Conservation (phyloP, 2,113 vertebrate species). For the Pomatorhinus ruficollis region DNA sequence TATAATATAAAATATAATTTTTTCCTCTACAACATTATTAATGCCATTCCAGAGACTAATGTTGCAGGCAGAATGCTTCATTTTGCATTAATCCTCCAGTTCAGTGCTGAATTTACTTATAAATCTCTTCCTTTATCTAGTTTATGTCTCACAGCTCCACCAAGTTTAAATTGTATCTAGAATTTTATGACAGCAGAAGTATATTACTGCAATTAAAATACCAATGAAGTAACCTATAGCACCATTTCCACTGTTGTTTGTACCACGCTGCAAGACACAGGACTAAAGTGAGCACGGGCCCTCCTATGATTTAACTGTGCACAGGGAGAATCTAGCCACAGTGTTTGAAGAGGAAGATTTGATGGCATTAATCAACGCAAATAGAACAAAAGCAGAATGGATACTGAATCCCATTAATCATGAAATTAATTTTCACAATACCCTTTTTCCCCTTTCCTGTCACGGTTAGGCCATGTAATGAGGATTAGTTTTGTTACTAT, state of each 20-base stretch:
- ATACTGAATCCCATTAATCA: background rate
- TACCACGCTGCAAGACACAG: background rate
- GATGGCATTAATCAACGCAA: background rate
- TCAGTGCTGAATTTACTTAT: background rate
- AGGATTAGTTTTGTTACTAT: background rate
- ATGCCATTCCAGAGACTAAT: slow-evolving; percentile 18
- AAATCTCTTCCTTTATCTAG: background rate
- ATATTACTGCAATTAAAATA: slow-evolving; percentile 27
- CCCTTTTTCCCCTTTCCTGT: background rate
- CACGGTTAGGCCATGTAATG: background rate
- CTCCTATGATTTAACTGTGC: background rate
- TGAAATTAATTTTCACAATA: background rate
- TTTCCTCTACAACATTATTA: slow-evolving; percentile 7
- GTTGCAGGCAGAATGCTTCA: background rate
- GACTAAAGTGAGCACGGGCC: background rate
- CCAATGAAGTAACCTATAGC: background rate
- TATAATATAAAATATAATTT: slow-evolving; percentile 6
- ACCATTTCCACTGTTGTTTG: background rate
- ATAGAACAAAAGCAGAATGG: background rate
- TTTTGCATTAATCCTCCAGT: slow-evolving; percentile 11
- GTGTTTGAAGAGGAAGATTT: background rate
- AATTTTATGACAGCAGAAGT: slow-evolving; percentile 11
- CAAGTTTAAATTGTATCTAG: background rate
- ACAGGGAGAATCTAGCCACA: background rate
- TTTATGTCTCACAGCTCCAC: background rate